These are phyloP conservation scores for Ligdia adustata DNA, from an alignment of 2,888 invertebrate genomes.

Conservation along the genomic window DNA sequence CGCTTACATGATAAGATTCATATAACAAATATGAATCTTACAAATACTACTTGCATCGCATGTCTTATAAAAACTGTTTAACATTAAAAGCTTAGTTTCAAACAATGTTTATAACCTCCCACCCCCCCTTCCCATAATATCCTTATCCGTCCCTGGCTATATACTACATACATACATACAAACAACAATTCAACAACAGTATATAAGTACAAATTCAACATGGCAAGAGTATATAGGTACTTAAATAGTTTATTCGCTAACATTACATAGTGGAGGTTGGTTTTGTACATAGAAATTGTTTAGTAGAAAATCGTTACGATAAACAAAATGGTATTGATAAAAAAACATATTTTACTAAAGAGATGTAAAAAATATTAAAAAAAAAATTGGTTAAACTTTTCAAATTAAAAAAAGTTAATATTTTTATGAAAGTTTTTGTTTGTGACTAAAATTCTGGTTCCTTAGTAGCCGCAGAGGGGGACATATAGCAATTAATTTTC, in stretches of 20 bases:
- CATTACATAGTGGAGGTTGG: slow-evolving; percentile 7
- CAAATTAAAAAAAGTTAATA: too few relatives aligned
- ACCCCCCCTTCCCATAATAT: not conserved
- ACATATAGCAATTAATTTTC: too few relatives aligned
- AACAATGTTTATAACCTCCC: slow-evolving; percentile 23
- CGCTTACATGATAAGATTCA: too few relatives aligned
- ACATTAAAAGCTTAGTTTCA: slow-evolving; percentile 10
- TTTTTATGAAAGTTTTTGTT: too few relatives aligned
- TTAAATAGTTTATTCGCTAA: slow-evolving; percentile 14
- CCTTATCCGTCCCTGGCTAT: slow-evolving; percentile 22
- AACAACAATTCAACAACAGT: slow-evolving; percentile 62
- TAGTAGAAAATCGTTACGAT: not conserved
- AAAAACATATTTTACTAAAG: too few relatives aligned
- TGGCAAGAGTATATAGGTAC: slow-evolving; percentile 57
- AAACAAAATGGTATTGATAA: too few relatives aligned
- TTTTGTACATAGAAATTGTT: slow-evolving; percentile 19
- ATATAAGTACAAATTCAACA: slow-evolving; percentile 45
- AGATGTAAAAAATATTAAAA: too few relatives aligned
- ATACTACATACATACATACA: slow-evolving; percentile 35
- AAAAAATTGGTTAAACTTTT: too few relatives aligned
- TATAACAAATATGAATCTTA: too few relatives aligned
- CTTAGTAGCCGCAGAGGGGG: too few relatives aligned
- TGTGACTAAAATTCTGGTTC: too few relatives aligned
- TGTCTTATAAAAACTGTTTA: slow-evolving; percentile 25
- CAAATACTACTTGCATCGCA: too few relatives aligned